Base-by-base conservation (phyloP, 2,797 vertebrate genomes). In the Danio albolineatus region DNA sequence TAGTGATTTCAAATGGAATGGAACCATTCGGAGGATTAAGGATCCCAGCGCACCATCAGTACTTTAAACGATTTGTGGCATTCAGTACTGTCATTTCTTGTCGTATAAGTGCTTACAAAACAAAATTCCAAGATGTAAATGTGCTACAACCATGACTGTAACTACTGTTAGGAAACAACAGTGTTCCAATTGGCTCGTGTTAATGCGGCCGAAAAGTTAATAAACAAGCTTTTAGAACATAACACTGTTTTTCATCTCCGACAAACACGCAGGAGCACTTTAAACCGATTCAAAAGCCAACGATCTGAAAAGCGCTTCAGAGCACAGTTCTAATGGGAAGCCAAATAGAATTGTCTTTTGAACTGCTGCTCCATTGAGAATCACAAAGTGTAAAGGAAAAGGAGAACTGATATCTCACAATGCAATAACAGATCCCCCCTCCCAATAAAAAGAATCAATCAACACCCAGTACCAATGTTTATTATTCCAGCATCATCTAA, bases 331-430 rank as follows among this genome's bases (percentile, higher is more conserved):
- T 83, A 89, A 75, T 83, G 84, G 85, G 85, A 87, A 78, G 87
- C 88, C 89, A 91, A 89, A 89, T 88, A 90, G 85, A 88, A 51
- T 77, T 73, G 83, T 90, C 89, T 88, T 93, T 93, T 91, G 90
- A 93, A 91, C 89, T 80, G 70, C 81, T 62, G 51, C 79, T 90
- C 88, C 89, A 89, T 87, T 86, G 91, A 93, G 90, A 92, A 89
- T 86, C 83, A 89, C 87, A 87, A 86, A 87, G 88, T 87, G 84
- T 81, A 89, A 88, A 90, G 86, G 86, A 92, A 92, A 90, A 70
- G n/a, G 88, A 81, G 83, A 87, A 89, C 65, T 87, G 88, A 89
- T 92, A 92, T 90, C 90, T 90, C 86, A 81, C 81, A 87, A 86
- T 85, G 82, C 86, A 87, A 81, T 76, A 89, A 88, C 88, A 88